Evolutionary conservation across 1,140 invertebrate genomes (phyloP), one percentile per base, ranked within the genome.

Genomic region (Tetranychus cinnabarinus): DNA sequence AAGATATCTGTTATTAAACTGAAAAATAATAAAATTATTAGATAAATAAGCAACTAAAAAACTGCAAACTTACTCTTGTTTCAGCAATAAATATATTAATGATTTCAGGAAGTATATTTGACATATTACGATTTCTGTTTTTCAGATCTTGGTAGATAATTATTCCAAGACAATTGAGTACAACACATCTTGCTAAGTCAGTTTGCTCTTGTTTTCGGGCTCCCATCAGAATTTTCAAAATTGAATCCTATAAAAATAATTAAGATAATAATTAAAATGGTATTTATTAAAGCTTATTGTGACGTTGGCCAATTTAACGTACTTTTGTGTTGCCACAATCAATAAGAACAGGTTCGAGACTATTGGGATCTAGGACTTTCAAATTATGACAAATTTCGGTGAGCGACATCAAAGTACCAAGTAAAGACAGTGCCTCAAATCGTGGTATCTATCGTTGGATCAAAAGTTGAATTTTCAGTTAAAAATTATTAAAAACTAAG

Each of bases 351-450:
- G 82, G 81, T 66, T 82, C 80, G 46, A 76, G 70, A 39, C 78
- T 74, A 63, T 80, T 80, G 0, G 87, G 84, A 70, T 92, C 82
- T 56, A 97, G 75, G 64, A 89, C 83, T 1, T 84, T 82, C 12
- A 88, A 77, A 62, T 83, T 81, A 67, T 80, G 77, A 61, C 84
- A 77, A 50, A 82, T 79, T 63, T 83, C 78, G 0, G 88, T 84
- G 61, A 91, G 79, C 64, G 85, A 84, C 33, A 95, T 73, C 50
- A 96, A 72, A 0, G 84, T 83, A 2, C 88, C 89, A 7, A 97
- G 75, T 56, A 96, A 82, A 0, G 88, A 86, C n/a, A 90, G 80
- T 1, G 91, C 89, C 70, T 96, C 90, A 15, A 82, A 82, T 62
- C 88, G 77, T 1, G 90, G 89, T 61, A 84, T 82, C 79, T 86